Percentiles rank a stretch among this genome's conserved stretches.
These are phyloP conservation scores for Hirtodrosophila histrioides DNA, from an alignment of 2,888 invertebrate species.

Conservation along the genomic window DNA sequence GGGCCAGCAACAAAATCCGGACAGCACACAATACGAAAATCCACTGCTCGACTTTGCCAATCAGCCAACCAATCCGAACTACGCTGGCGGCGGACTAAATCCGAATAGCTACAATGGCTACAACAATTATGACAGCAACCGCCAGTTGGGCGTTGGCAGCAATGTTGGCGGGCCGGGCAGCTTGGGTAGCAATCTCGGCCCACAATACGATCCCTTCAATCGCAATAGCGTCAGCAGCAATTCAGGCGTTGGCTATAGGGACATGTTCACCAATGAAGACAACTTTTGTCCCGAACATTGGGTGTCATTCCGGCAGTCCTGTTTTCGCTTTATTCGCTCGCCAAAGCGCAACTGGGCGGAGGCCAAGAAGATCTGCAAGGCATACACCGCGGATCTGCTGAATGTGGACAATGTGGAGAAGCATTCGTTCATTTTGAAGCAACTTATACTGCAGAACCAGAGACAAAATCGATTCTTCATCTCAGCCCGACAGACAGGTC, in stretches of 20 bases:
- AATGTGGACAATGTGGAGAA: conserved; percentile 93
- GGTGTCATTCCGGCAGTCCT: conserved; percentile 91
- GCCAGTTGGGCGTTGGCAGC: conserved; percentile 41
- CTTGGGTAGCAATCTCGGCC: conserved; percentile 45
- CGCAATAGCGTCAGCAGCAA: conserved; percentile 57
- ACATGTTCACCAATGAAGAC: conserved; percentile 81
- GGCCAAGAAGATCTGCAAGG: conserved; percentile 93
- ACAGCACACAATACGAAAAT: conserved; percentile 75
- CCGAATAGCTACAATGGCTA: conserved; percentile 50
- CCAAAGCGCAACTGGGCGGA: conserved; percentile 92
- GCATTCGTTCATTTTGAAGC: conserved; percentile 93
- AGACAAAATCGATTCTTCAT: conserved; percentile 95
- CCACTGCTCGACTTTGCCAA: conserved; percentile 73
- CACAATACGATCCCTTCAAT: conserved; percentile 79
- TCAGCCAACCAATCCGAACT: conserved; percentile 51
- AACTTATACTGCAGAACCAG: conserved; percentile 92
- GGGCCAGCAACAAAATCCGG: conserved; percentile 61
- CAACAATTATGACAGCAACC: conserved; percentile 43
- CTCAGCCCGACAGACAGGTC: conserved; percentile 90
- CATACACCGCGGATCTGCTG: conserved; percentile 91
- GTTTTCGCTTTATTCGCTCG: conserved; percentile 95
- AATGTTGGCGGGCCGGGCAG: conserved; percentile 51
- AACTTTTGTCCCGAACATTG: conserved; percentile 92
- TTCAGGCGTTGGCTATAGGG: conserved; percentile 59
- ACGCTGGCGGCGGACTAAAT: conserved; percentile 14